Conservation (phyloP, 2,797 vertebrate genomes). For the Kryptopterus vitreolus region DNA sequence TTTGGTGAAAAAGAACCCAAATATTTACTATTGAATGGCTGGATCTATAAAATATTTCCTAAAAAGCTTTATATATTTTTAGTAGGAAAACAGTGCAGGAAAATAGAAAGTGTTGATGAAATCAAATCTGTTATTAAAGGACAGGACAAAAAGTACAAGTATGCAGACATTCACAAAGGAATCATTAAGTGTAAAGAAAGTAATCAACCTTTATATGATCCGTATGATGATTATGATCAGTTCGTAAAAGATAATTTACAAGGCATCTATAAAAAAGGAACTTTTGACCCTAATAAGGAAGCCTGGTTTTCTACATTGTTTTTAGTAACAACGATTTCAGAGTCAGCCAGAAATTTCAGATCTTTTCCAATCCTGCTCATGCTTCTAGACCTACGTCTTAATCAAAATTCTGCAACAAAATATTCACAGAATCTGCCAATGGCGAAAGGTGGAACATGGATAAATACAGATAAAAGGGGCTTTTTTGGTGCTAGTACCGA, state of each 20-base stretch:
- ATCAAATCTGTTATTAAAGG: rapidly evolving
- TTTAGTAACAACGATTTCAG: conserved; percentile 49
- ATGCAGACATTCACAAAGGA: rapidly evolving
- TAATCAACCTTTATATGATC: not conserved
- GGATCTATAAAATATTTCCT: conserved; percentile 41
- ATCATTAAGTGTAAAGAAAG: not conserved
- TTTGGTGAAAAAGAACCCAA: rapidly evolving
- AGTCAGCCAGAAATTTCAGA: conserved; percentile 60
- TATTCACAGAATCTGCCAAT: conserved; percentile 46
- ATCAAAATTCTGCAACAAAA: not conserved
- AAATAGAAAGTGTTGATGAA: not conserved
- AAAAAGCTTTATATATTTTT: not conserved
- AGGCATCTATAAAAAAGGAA: rapidly evolving
- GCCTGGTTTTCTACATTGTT: conserved; percentile 47
- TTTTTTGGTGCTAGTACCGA: conserved; percentile 44
- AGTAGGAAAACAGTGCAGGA: conserved; percentile 46
- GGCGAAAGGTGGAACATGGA: conserved; percentile 42
- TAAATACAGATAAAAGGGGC: conserved; percentile 43
- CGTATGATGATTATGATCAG: rapidly evolving
- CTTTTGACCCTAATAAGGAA: rapidly evolving
- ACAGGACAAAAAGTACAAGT: not conserved
- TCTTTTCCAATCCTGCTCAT: conserved; percentile 55
- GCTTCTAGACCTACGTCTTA: conserved; percentile 14
- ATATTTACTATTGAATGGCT: conserved; percentile 56
- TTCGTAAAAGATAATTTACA: not conserved